Evolutionary conservation across 2,888 invertebrate species (phyloP).

Genomic region (Temnothorax rugatulus): DNA sequence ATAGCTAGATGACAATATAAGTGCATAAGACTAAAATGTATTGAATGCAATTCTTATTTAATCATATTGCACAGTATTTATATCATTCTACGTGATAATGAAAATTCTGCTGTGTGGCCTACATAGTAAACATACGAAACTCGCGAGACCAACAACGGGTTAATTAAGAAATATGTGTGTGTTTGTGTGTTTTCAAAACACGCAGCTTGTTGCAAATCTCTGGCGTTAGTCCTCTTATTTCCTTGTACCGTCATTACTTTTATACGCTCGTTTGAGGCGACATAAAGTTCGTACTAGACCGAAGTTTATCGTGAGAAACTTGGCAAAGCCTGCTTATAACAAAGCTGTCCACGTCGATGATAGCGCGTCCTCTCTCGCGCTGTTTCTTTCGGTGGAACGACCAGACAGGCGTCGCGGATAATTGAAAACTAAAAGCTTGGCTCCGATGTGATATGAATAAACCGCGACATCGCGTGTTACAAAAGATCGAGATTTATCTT

Average conservation of each 20-base stretch:
- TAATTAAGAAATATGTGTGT: neutral
- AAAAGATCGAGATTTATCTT: conserved; percentile 34
- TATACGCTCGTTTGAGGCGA: neutral
- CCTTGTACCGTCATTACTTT: neutral
- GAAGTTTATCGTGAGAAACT: conserved; percentile 31
- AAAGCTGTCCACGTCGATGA: conserved; percentile 15
- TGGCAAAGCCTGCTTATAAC: conserved; percentile 3
- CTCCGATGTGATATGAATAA: conserved; percentile 39
- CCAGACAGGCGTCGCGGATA: conserved; percentile 8
- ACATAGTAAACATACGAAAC: neutral
- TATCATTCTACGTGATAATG: neutral
- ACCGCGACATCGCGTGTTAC: conserved; percentile 28
- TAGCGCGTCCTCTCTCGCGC: neutral
- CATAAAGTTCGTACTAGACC: neutral
- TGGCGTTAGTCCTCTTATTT: neutral
- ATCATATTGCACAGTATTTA: neutral
- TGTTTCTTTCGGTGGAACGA: conserved; percentile 7
- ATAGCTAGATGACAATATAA: neutral
- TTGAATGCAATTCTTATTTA: neutral
- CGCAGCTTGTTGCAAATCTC: neutral
- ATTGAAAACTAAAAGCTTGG: conserved; percentile 39
- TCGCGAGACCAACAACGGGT: neutral
- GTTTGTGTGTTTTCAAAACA: neutral
- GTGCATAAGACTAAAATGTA: neutral
- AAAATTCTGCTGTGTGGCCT: neutral